Base-by-base conservation (phyloP, 2,797 vertebrate genomes). In the Coendou prehensilis region DNA sequence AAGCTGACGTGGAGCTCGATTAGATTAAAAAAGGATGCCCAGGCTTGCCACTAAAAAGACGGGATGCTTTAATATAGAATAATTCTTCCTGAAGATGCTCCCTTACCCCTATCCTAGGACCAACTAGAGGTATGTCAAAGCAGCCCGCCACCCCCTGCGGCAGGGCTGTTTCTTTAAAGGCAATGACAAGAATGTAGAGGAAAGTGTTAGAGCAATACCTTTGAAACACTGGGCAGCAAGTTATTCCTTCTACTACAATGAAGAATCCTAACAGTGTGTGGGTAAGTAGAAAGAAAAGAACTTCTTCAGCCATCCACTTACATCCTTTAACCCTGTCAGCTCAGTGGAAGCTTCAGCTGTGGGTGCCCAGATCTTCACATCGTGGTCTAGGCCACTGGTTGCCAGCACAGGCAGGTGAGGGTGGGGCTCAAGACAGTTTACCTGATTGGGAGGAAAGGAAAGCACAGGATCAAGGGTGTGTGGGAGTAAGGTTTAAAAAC, bases 291-390 rank as follows among this genome's bases (percentile, higher is more conserved):
- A 80, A 87, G 45, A 90, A 82, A 59, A 85, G 59, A 87, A 93
- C 33, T 20, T 41, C 2, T n/a, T n/a, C 18, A 30, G 28, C 9
- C 37, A 30, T 26, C 28, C 37, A 83, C 98, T 98, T 98, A 99
- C 99, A 97, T 99, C 99, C 98, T 99, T 99, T 0, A 99, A 98
- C 33, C 99, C 99, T 1, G 99, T 98, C 28, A 99, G 99, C 91
- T 98, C 98, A 0, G 99, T 99, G 92, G 99, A 99, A 5, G 82
- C 98, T 97, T 99, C 99, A 0, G 99, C 99, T 0, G 99, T 99
- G 41, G 99, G 99, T 0, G 99, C 99, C 99, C 99, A 99, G 92
- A 99, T 99, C 98, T 99, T 99, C 81, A 99, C 99, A 18, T 99
- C 99, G 3, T 99, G 99, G 97, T 99, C 99, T n/a, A 99, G 97